A percentile compares a stretch with the other conserved stretches of the same genome.
Conservation (phyloP, 2,113 vertebrate genomes). For the Coracopsis vasa region DNA sequence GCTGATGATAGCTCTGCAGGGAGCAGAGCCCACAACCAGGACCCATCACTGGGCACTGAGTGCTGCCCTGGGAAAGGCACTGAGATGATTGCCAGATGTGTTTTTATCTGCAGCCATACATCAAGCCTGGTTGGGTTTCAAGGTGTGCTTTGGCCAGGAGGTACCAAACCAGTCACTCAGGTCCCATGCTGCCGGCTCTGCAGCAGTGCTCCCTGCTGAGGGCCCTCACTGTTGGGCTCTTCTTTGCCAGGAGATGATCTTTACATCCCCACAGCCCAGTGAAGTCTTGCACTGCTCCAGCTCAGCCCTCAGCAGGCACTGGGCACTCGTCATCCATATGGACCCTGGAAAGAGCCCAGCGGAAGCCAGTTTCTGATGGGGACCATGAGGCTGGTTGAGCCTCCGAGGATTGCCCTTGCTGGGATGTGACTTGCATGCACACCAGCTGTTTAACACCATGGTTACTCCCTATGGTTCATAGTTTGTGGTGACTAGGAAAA, state of each 20-base stretch:
- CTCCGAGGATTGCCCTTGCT: not conserved
- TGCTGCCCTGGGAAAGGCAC: not conserved
- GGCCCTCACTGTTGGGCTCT: not conserved
- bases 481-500: not conserved
- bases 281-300: not conserved
- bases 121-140: not conserved
- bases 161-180: accelerated
- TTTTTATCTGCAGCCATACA: not conserved
- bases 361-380: not conserved
- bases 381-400: not conserved
- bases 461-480: not conserved
- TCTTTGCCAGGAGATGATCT: not conserved
- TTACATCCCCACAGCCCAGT: not conserved
- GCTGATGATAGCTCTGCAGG: not conserved
- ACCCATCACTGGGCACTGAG: accelerated
- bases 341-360: not conserved
- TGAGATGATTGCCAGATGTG: accelerated
- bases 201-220: not conserved
- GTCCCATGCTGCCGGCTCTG: not conserved
- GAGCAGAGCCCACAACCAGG: accelerated
- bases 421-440: not conserved
- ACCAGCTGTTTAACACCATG: not conserved
- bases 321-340: not conserved
- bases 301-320: not conserved
- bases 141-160: not conserved